Percentiles rank a stretch among this genome's conserved stretches.
phyloP scores from a whole-genome alignment of 2,113 vertebrate genomes.

The Rhea pennata region DNA sequence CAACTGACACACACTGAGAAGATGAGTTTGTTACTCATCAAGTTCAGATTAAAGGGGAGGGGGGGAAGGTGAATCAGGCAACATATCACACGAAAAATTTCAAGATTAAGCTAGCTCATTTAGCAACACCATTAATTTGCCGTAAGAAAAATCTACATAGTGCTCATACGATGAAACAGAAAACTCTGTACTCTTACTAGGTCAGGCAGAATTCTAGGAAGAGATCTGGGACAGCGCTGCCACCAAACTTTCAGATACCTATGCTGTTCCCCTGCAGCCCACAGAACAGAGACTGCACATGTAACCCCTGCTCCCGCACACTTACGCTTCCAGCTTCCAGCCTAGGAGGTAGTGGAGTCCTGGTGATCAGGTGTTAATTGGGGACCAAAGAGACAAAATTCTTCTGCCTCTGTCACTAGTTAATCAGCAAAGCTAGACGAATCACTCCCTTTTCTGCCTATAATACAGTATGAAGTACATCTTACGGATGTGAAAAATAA shows the following conservation, averaged over 20 bases:
- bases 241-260: background rate
- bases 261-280: background rate
- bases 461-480: background rate
- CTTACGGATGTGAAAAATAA: background rate
- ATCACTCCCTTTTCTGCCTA: background rate
- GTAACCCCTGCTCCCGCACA: background rate
- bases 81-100: background rate
- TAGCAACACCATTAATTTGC: background rate
- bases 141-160: background rate
- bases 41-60: background rate
- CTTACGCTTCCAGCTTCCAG: background rate
- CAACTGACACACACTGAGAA: background rate
- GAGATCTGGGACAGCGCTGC: background rate
- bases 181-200: background rate
- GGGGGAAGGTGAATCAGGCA: background rate
- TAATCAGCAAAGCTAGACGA: background rate
- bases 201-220: background rate
- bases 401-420: background rate
- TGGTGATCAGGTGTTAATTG: background rate
- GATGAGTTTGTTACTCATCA: background rate
- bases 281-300: background rate
- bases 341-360: background rate
- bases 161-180: background rate
- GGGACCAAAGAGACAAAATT: background rate
- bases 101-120: background rate